Conservation (phyloP, 2,113 vertebrate species). For the Proterorhinus semilunaris region DNA sequence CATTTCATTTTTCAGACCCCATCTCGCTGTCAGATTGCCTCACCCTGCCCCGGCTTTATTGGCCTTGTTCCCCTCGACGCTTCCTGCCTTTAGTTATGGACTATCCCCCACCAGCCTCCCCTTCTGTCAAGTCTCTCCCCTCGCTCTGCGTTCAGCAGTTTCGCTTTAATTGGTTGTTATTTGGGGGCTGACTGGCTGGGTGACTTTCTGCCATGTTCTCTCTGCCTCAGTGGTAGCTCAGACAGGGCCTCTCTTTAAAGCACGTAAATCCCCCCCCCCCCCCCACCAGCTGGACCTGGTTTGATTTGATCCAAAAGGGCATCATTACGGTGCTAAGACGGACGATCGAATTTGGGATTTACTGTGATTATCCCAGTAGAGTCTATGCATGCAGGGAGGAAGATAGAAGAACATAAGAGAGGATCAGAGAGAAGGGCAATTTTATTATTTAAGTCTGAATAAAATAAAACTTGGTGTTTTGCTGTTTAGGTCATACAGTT, state of each 20-base stretch:
- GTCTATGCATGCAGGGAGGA: neutral
- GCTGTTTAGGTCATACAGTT: too few species aligned
- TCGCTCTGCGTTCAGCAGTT: conserved; percentile 14
- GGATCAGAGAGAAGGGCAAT: neutral
- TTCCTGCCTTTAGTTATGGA: neutral
- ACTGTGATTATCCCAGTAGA: neutral
- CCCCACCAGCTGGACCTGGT: conserved; percentile 11
- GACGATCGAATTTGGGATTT: neutral
- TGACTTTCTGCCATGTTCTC: neutral
- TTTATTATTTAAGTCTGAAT: neutral
- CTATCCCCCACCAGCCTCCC: neutral
- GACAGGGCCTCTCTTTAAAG: conserved; percentile 32
- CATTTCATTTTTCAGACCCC: neutral
- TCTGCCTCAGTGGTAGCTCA: conserved; percentile 13
- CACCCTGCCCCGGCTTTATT: neutral
- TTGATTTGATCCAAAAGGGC: conserved; percentile 21
- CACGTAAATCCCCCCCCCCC: conserved; percentile 9
- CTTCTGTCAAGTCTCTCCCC: conserved; percentile 21
- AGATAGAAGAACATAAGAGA: neutral
- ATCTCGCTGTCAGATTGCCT: conserved; percentile 5
- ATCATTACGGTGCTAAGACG: conserved; percentile 30
- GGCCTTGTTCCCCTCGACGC: neutral
- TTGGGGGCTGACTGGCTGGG: conserved; percentile 26
- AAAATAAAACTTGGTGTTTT: too few species aligned
- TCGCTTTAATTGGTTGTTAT: conserved; percentile 53